Evolutionary conservation across 2,888 invertebrate genomes (phyloP), one percentile per base, ranked within the genome.

Genomic region (Melieria picta): DNA sequence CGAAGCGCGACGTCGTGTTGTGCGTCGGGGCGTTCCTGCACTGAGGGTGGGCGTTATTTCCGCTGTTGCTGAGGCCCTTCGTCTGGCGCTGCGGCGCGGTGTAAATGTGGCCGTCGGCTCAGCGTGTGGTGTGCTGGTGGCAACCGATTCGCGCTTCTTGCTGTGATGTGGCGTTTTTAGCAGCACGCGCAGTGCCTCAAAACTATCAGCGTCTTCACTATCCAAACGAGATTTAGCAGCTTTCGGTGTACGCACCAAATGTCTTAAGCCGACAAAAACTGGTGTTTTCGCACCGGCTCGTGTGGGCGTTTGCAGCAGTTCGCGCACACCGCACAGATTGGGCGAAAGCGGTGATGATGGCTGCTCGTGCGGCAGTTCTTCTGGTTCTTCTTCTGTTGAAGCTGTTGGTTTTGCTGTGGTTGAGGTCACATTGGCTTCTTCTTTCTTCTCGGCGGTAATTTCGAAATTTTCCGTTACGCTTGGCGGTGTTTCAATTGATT

Each of bases 91-190:
- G 43, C 75, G 74, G 43, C 73, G 71, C 16, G 76, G 76, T 11
- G 76, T 76, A 10, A 73, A 69, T 7, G 10, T 64, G 42, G 13
- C 45, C n/a, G n/a, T 57, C 10, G 68, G 63, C 9, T 43, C 45
- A 7, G 10, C 16, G 3, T 50, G 42, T 7, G 43, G 48, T 58
- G 82, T 73, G 65, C 82, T 79, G 69, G 80, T 81, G 5, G 82
- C 82, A 30, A 30, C 30, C 30, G 3, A 30, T 30, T 30, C 30
- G 0, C 5, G 52, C 9, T 55, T 69, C 10, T 63, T 63, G 9
- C 13, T 52, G 4, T 45, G 9, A 45, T 81, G 79, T 7, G 85
- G 85, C 7, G 85, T 86, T 56, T 82, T 84, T 5, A 85, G 79
- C 62, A 80, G 79, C 64, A 76, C 65, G 6, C 82, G 82, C 0